Percentiles rank a stretch among this genome's conserved stretches.
Conservation (phyloP, 2,888 invertebrate species). For the Andrena bucephala region DNA sequence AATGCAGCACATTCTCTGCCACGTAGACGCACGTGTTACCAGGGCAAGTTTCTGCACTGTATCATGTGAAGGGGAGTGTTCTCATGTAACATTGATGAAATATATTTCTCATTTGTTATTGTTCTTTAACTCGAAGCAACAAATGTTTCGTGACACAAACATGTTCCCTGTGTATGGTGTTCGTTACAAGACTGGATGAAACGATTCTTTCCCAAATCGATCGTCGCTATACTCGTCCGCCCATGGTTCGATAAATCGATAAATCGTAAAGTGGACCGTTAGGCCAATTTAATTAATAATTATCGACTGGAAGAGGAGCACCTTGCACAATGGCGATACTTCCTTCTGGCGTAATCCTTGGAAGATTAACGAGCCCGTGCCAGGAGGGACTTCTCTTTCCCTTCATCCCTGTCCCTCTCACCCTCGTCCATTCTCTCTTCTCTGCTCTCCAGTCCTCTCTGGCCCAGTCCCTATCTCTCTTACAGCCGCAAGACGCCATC, state of each 20-base stretch:
- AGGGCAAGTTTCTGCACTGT: too few species aligned
- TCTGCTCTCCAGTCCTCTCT: slow-evolving; percentile 46
- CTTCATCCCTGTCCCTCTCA: slow-evolving; percentile 28
- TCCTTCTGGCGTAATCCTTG: slow-evolving; percentile 79
- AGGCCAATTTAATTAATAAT: slow-evolving; percentile 80
- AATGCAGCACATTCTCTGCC: too few species aligned
- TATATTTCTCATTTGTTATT: too few species aligned
- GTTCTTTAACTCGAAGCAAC: too few species aligned
- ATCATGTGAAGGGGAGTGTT: too few species aligned
- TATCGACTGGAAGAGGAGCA: slow-evolving; percentile 73
- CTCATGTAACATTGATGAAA: too few species aligned
- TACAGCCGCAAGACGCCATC: slow-evolving; percentile 78
- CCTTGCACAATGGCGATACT: slow-evolving; percentile 76
- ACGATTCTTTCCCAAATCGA: not conserved
- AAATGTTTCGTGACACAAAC: too few species aligned
- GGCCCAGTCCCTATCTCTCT: slow-evolving; percentile 63
- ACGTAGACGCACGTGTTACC: too few species aligned
- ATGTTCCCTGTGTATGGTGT: too few species aligned
- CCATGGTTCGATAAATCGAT: slow-evolving; percentile 59
- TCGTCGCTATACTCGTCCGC: not conserved
- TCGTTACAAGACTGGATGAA: not conserved
- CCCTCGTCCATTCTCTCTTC: slow-evolving; percentile 44
- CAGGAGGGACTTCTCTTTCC: slow-evolving; percentile 67
- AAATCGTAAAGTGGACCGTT: slow-evolving; percentile 66
- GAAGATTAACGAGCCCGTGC: slow-evolving; percentile 82